Base-by-base conservation (phyloP, 2,888 invertebrate species). In the Lithophane socia region DNA sequence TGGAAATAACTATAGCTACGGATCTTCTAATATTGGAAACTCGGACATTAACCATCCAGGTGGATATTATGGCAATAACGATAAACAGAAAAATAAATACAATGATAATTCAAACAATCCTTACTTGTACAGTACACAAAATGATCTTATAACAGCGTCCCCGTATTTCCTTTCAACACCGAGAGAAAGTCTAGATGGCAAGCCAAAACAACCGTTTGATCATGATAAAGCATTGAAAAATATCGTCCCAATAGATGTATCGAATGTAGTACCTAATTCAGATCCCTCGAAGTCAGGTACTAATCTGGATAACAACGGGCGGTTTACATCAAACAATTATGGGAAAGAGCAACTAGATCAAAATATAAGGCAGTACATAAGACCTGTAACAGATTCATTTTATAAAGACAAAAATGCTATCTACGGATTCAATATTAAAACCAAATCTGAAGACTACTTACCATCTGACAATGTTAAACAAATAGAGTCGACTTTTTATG, bases 191-290 rank as follows among this genome's bases (percentile, higher is more conserved):
- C 58, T 89, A 58, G 95, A 96, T 24, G 90, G 88, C 21, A 96
- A 94, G 86, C 83, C 90, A 60, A 95, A 96, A 87, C 93, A 92
- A 82, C 92, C 94, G 1, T 97, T 97, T 88, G 97, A 97, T 87
- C 96, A 97, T 75, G 95, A 95, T 58, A 97, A 96, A 86, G 96
- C 96, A 2, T 89, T 96, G 71, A 96, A 96, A 92, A 96, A 95
- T 89, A 96, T 96, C 77, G 95, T 97, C 37, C 95, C 97, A 3
- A 96, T 97, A 68, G 97, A 96, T 86, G 94, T 96, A 7, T 94
- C 96, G 56, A 97, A 96, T 83, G 95, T 96, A 52, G 93, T 96
- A 18, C 87, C 92, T 29, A 95, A 94, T 83, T 92, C 93, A 44
- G 94, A 95, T 64, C 82, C 90, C 10, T 91, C 92, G 77, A 95